Conservation (phyloP, 1,140 invertebrate species). For the Drosophila auraria region DNA sequence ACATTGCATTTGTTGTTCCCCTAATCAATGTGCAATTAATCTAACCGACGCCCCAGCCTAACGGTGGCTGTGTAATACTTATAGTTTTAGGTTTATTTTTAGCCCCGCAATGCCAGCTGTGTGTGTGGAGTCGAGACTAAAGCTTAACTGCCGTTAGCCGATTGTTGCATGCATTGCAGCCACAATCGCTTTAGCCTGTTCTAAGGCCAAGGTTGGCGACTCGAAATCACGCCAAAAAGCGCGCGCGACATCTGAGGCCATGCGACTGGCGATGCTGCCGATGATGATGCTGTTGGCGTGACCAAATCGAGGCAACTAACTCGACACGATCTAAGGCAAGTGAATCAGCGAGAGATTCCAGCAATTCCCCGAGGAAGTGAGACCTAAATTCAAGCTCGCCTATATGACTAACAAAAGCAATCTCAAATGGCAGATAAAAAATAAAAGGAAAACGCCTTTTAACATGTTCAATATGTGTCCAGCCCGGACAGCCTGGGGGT, state of each 20-base stretch:
- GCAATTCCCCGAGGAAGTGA: conserved; percentile 50
- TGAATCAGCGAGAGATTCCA: conserved; percentile 35
- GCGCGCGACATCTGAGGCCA: conserved; percentile 75
- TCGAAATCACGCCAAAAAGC: conserved; percentile 68
- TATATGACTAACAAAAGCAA: conserved; percentile 22
- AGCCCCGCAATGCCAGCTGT: conserved; percentile 65
- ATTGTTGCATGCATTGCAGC: conserved; percentile 45
- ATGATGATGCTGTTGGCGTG: conserved; percentile 51
- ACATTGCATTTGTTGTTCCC: conserved; percentile 65
- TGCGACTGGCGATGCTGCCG: conserved; percentile 45
- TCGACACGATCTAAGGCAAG: conserved; percentile 27
- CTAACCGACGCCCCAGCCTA: conserved; percentile 67
- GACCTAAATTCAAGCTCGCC: conserved; percentile 19
- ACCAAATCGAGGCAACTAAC: conserved; percentile 69
- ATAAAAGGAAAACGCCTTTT: conserved; percentile 42
- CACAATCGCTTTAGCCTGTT: conserved; percentile 37
- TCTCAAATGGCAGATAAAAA: conserved; percentile 32
- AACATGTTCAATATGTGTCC: conserved; percentile 39
- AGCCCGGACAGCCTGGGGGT: conserved; percentile 21
- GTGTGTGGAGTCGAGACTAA: conserved; percentile 37
- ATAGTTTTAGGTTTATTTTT: conserved; percentile 65
- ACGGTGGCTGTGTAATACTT: conserved; percentile 59
- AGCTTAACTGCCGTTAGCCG: conserved; percentile 67
- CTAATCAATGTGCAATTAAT: conserved; percentile 80
- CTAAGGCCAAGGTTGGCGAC: conserved; percentile 72